Conservation (phyloP, 2,888 invertebrate species). For the Ormyrus rosae region DNA sequence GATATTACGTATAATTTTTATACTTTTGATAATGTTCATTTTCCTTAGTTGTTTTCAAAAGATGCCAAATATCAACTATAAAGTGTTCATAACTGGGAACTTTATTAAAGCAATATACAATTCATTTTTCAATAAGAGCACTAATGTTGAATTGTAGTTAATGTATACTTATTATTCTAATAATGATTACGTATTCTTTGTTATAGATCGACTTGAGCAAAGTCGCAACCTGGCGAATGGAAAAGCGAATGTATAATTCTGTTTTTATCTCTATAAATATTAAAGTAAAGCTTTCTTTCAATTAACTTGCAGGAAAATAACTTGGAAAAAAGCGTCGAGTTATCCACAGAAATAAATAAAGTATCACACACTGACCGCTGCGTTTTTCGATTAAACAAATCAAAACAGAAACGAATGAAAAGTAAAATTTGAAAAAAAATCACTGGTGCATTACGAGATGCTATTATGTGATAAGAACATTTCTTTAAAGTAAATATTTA, state of each 20-base stretch:
- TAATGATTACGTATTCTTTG: constrained; percentile 31
- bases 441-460: constrained; percentile 35
- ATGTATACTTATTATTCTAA: constrained; percentile 22
- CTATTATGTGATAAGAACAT: constrained; percentile 3
- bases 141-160: constrained; percentile 26
- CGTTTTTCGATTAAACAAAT: constrained; percentile 13
- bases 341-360: background rate
- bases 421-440: constrained; percentile 11
- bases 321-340: background rate
- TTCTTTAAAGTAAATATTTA: background rate
- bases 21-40: background rate
- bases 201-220: constrained; percentile 1
- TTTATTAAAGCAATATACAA: constrained; percentile 37
- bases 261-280: constrained; percentile 19
- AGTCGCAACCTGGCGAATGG: constrained; percentile 5
- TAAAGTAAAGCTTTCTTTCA: constrained; percentile 15
- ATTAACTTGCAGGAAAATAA: background rate
- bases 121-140: constrained; percentile 35
- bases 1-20: constrained; percentile 1
- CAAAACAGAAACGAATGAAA: background rate
- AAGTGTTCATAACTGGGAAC: constrained; percentile 37
- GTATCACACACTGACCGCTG: constrained; percentile 18
- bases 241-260: background rate
- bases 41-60: constrained; percentile 9
- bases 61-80: constrained; percentile 41